Base-by-base conservation (phyloP, 1,140 invertebrate species). In the Ceratitis capitata region DNA sequence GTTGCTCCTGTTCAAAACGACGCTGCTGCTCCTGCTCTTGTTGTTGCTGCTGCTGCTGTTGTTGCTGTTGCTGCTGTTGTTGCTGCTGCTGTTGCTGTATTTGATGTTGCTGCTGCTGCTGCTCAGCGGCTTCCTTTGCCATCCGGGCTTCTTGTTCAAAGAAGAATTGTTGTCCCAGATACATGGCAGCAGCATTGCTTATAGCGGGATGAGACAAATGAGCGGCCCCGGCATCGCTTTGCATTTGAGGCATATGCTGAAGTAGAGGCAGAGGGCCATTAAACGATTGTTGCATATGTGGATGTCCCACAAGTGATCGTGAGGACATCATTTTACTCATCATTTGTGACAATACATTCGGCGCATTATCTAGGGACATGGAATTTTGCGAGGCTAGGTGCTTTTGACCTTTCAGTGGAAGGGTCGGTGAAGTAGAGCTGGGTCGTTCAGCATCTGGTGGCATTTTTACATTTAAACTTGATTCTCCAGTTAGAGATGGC, bases 71-170 rank as follows among this genome's bases (percentile, higher is more conserved):
- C 26, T 93, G 92, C 87, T 92, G 91, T 51, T 94, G 94, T 32
- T 94, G 93, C 84, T 94, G 93, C 82, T 94, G 93, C 85, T 89
- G 91, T 12, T 92, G 92, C 87, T 93, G 92, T 56, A 94, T 94
- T 14, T 93, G 93, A 83, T 94, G 93, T 61, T 94, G 93, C 85
- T 92, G 92, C 45, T 93, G 92, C 56, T 93, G 93, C 74, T 93
- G 91, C 42, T 93, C 93, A 45, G 93, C 93, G 3, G 93, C 89
- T 92, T 95, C 95, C 92, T 94, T 96, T 19, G 93, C 95, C 92
- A 95, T 93, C 64, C 95, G 92, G 1, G 94, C 95, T 92, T 96
- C 95, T 89, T 95, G 95, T 92, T 96, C 95, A 92, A 96, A 92
- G 87, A 96, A 94, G 87, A 96, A 92, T 88, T 96, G 96, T 88